A percentile compares a stretch with the other conserved stretches of the same genome.
phyloP scores from a whole-genome alignment of 2,113 vertebrate genomes.

The Microcebus lehilahytsara region DNA sequence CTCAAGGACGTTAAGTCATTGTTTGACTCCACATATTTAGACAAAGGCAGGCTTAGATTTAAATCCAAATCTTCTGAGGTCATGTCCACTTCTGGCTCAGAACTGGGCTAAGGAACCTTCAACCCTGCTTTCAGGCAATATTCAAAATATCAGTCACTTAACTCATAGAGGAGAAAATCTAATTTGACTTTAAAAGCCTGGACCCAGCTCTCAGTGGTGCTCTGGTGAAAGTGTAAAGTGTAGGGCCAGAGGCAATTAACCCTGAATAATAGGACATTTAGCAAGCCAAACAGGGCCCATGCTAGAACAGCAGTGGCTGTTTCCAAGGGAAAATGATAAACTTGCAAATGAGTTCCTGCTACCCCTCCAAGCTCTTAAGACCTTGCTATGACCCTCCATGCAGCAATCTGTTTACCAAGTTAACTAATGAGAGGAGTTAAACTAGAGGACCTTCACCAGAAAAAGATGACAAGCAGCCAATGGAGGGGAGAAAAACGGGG shows the following conservation, averaged over 20 bases:
- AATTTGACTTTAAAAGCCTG: conserved; percentile 78
- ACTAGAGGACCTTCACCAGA: conserved; percentile 64
- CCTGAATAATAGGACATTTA: conserved; percentile 76
- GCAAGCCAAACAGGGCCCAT: conserved; percentile 65
- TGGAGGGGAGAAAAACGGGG: neutral
- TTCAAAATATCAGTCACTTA: conserved; percentile 62
- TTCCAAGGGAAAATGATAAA: conserved; percentile 74
- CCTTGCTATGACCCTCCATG: conserved; percentile 67
- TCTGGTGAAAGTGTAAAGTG: conserved; percentile 74
- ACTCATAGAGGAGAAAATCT: conserved; percentile 64
- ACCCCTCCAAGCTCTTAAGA: conserved; percentile 68
- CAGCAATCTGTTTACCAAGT: conserved; percentile 77
- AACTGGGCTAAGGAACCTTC: neutral
- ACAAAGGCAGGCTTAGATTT: neutral
- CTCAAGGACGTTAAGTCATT: neutral
- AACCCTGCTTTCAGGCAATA: neutral
- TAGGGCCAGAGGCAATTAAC: conserved; percentile 81
- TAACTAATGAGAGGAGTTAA: conserved; percentile 77
- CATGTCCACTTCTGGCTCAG: neutral
- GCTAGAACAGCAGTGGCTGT: conserved; percentile 56
- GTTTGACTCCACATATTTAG: neutral
- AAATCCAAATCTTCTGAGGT: neutral
- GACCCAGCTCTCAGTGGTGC: conserved; percentile 63
- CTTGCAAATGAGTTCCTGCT: conserved; percentile 66
- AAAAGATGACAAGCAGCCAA: conserved; percentile 62